phyloP scores from a whole-genome alignment of 2,888 invertebrate genomes.

The Cryptocheilus praepositus region DNA sequence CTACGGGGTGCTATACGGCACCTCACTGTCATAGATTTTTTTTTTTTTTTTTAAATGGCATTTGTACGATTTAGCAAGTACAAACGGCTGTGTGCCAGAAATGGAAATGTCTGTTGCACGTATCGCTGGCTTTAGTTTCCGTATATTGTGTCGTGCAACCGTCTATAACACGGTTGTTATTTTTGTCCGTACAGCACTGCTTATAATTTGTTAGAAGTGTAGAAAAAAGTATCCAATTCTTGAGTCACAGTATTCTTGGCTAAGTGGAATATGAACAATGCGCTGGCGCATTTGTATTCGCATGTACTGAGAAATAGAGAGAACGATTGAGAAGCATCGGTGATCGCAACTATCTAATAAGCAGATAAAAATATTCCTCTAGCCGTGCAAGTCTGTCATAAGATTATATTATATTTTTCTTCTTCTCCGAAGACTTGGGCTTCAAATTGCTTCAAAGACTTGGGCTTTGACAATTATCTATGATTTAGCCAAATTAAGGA shows the following conservation, averaged over 20 bases:
- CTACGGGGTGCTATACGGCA: too few relatives aligned
- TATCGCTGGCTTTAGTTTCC: slow-evolving; percentile 16
- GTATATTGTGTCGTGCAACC: slow-evolving; percentile 2
- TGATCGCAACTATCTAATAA: too few relatives aligned
- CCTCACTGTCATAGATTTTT: too few relatives aligned
- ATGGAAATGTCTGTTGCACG: slow-evolving; percentile 20
- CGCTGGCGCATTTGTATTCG: too few relatives aligned
- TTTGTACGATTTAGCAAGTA: neutral
- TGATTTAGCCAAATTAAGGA: too few relatives aligned
- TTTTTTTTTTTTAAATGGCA: neutral
- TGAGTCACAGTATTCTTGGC: slow-evolving; percentile 50
- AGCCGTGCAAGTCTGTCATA: too few relatives aligned
- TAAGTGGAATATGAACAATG: slow-evolving; percentile 54
- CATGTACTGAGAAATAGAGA: too few relatives aligned
- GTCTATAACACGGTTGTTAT: slow-evolving; percentile 50
- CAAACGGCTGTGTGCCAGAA: slow-evolving; percentile 12
- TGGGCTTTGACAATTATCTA: too few relatives aligned
- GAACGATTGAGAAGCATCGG: too few relatives aligned
- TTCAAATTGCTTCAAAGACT: slow-evolving; percentile 22
- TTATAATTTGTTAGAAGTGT: slow-evolving; percentile 25
- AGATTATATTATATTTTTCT: too few relatives aligned
- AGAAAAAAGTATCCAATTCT: slow-evolving; percentile 43
- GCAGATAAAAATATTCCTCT: too few relatives aligned
- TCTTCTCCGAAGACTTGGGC: slow-evolving; percentile 28
- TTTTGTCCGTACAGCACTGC: slow-evolving; percentile 40